Base-by-base conservation (phyloP, 2,797 vertebrate genomes). In the Pseudochirops corinnae region DNA sequence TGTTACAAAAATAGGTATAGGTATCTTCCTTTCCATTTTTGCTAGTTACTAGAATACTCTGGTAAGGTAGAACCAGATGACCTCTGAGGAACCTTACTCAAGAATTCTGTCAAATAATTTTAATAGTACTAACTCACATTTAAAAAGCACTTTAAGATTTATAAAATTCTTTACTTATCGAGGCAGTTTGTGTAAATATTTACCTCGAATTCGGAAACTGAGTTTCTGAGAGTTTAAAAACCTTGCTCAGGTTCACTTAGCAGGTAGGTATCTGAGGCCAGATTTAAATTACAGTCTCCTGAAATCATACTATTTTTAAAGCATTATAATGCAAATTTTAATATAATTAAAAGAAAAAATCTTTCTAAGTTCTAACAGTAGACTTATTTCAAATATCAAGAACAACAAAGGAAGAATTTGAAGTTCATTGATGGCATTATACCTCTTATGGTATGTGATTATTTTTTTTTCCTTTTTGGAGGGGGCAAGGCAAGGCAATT, bases 311-410 rank as follows among this genome's bases (percentile, higher is more conserved):
- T 82, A n/a, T 26, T 82, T 82, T 82, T 26, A 46, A 46, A 82
- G 58, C 21, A n/a, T 91, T 74, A 18, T 94, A 46, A 60, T 97
- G 46, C 57, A 94, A 53, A 96, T 95, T 10, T 96, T 96, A 87
- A 5, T 91, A 56, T 92, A 56, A 92, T 91, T 46, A 39, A 74
- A 74, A 46, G 18, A 82, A 82, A 1, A 97, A 95, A 24, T 11
- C 16, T 96, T 96, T 96, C 55, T 58, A 96, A 95, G 26, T 16
- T 58, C 50, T 90, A 92, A 93, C 21, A 90, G 31, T 95, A 31
- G 90, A 29, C 94, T 95, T 95, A 87, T 95, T 96, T 96, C 94
- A 97, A 95, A 87, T n/a, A 90, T 50, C 96, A 92, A 94, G 14
- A 94, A 11, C 92, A 94, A 93, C n/a, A 91, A 55, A 62, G 96